Percentiles rank a stretch among this genome's conserved stretches.
Evolutionary conservation across 2,888 invertebrate genomes (phyloP).

Genomic region (Drosophila gaucha): DNA sequence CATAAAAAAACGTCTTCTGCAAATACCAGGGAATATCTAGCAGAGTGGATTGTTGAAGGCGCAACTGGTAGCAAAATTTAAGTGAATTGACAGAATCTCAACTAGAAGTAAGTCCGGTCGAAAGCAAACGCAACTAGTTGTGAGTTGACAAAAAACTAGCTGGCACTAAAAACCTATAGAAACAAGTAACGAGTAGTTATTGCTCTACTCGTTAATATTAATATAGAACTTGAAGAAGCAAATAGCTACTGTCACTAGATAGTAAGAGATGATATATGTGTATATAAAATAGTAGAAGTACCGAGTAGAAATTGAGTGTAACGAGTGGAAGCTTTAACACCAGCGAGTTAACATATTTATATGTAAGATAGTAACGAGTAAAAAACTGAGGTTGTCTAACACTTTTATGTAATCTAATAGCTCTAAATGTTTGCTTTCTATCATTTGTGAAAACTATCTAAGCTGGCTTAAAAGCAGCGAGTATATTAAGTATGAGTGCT

Average conservation of each 20-base stretch:
- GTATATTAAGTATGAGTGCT: no score
- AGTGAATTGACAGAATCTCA: background rate
- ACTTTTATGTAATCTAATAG: no score
- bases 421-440: no score
- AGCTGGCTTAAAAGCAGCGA: no score
- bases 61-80: conserved; percentile 25
- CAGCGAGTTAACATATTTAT: no score
- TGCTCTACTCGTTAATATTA: background rate
- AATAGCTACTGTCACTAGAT: background rate
- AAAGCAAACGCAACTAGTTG: conserved; percentile 1
- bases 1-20: conserved; percentile 17
- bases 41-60: background rate
- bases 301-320: no score
- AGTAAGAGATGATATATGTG: background rate
- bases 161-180: no score
- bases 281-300: no score
- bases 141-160: conserved; percentile 3
- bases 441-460: no score
- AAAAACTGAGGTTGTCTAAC: no score
- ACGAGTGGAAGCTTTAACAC: no score
- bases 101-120: background rate
- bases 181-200: background rate
- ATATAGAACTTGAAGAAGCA: background rate
- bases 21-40: conserved; percentile 9
- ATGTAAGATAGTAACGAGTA: no score